Base-by-base conservation (phyloP, 2,797 vertebrate species). In the Hephaestus fuliginosus region DNA sequence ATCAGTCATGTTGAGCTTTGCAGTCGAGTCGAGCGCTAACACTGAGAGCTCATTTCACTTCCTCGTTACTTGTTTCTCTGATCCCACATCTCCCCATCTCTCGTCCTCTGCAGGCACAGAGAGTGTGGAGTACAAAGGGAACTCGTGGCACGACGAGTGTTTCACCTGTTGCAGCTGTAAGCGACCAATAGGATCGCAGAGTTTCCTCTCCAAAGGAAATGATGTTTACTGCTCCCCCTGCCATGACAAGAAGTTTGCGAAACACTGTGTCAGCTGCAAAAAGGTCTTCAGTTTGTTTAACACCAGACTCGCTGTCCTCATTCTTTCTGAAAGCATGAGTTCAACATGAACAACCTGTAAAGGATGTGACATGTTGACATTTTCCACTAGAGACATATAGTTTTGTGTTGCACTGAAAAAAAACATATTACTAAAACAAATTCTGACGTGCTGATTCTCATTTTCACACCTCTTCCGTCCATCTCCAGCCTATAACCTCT, bases 61-160 rank as follows among this genome's bases (percentile, higher is more conserved):
- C 9, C 6, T 3, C 5, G 7, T 17, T 13, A 25, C 10, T 18
- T 10, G 25, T 28, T 36, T 63, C 20, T 30, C 48, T 61, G 20
- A 41, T 10, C 14, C 41, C 15, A 12, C 17, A 20, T 20, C 3
- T 25, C 14, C 30, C 5, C 22, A 5, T 46, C 18, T 58, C 9
- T 57, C 12, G 8, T 80, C 44, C 44, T 30, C 66, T 78, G 3
- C 65, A 99, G 98, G 97, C 78, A 94, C 95, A 67, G 97, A 97
- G 89, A 99, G 96, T 0, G 97, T 99, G 83, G 97, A 98, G 88
- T 99, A 99, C 93, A 99, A 99, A 94, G 97, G 97, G 58, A 97
- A 96, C 71, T 93, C 96, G 1, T 99, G 97, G 97, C 98, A 99
- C 17, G 97, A 99, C 5, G 97, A 99, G 46, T 99, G 98, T 66